These are phyloP conservation scores for Solenopsis invicta DNA, from an alignment of 1,140 invertebrate species.

Conservation along the genomic window DNA sequence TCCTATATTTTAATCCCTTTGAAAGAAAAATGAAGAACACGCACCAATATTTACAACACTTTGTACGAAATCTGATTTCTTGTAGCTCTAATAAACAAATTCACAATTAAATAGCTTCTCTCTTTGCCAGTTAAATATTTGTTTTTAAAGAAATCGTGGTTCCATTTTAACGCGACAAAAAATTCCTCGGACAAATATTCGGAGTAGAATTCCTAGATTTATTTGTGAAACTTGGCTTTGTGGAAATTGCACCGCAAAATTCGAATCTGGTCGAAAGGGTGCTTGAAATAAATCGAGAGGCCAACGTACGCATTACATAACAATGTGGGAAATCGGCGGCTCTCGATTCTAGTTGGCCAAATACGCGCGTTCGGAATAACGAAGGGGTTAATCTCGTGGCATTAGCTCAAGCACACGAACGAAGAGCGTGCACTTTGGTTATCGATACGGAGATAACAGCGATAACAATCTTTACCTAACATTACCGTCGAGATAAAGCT, in stretches of 20 bases:
- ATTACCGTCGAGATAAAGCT: slow-evolving; percentile 43
- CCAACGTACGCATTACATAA: slow-evolving; percentile 37
- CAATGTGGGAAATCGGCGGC: slow-evolving; percentile 38
- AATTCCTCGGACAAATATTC: not conserved
- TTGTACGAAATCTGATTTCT: not conserved
- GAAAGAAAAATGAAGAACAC: not conserved
- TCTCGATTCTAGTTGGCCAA: slow-evolving; percentile 3
- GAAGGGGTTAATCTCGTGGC: slow-evolving; percentile 42
- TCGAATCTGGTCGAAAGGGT: not conserved
- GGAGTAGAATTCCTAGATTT: not conserved
- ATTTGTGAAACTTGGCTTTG: not conserved
- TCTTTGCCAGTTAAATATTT: not conserved
- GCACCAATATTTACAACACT: not conserved
- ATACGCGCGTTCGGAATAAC: slow-evolving; percentile 37
- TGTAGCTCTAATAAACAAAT: not conserved
- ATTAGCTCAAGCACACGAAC: slow-evolving; percentile 34
- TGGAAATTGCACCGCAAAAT: not conserved
- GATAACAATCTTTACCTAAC: slow-evolving; percentile 62
- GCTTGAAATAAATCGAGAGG: slow-evolving; percentile 2
- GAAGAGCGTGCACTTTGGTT: slow-evolving; percentile 35
- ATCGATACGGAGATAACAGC: slow-evolving; percentile 48
- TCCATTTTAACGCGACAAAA: not conserved
- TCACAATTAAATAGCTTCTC: not conserved
- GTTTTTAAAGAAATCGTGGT: not conserved
- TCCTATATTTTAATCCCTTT: slow-evolving; percentile 4